phyloP scores from a whole-genome alignment of 2,888 invertebrate genomes.

The Ophioninae sp. region DNA sequence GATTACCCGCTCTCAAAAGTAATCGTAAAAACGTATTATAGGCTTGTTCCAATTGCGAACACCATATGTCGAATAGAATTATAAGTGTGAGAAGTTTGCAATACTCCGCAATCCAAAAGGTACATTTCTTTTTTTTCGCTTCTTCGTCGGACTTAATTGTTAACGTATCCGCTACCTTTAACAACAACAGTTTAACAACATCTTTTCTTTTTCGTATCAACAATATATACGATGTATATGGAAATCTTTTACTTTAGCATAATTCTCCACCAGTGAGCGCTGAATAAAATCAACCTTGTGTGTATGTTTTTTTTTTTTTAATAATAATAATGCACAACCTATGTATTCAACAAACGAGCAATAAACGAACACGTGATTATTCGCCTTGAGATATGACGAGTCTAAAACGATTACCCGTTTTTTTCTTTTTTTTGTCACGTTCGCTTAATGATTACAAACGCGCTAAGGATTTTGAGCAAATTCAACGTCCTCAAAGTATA shows the following conservation, averaged over 20 bases:
- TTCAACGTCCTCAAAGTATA: slow-evolving; percentile 72
- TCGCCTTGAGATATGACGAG: slow-evolving; percentile 7
- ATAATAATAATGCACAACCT: slow-evolving; percentile 1
- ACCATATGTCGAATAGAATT: slow-evolving; percentile 25
- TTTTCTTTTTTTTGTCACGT: slow-evolving; percentile 2
- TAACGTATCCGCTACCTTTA: slow-evolving; percentile 75
- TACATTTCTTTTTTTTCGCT: slow-evolving; percentile 7
- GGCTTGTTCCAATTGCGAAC: slow-evolving; percentile 9
- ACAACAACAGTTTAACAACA: slow-evolving; percentile 78
- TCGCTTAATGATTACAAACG: slow-evolving; percentile 34
- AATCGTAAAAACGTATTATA: slow-evolving; percentile 8
- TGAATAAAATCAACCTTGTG: slow-evolving; percentile 12
- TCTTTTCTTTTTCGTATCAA: slow-evolving; percentile 70
- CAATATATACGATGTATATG: slow-evolving; percentile 63
- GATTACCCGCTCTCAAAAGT: background rate
- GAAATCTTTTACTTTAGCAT: slow-evolving; percentile 35
- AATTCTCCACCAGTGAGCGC: slow-evolving; percentile 32
- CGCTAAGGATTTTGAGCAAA: slow-evolving; percentile 72
- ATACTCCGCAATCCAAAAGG: slow-evolving; percentile 14
- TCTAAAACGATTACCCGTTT: slow-evolving; percentile 17
- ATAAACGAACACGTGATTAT: too few relatives aligned
- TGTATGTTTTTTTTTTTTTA: background rate
- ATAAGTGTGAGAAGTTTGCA: slow-evolving; percentile 13
- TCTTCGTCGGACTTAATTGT: slow-evolving; percentile 67
- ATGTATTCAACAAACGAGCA: background rate